Evolutionary conservation across 2,888 invertebrate genomes (phyloP).

Genomic region (Cantharis rufa): DNA sequence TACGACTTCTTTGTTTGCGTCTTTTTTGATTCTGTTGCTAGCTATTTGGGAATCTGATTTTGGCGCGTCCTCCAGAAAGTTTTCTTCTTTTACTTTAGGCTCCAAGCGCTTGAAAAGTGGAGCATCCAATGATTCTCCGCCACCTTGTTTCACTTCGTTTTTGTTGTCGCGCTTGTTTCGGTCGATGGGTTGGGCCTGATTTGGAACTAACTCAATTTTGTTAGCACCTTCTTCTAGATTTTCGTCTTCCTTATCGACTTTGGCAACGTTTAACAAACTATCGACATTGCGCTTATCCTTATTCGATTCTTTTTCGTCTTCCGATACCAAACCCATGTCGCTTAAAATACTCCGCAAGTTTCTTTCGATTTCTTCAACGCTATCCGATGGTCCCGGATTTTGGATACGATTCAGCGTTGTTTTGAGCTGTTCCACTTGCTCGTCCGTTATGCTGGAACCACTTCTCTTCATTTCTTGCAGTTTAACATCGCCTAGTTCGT

Average conservation of each 20-base stretch:
- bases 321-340: slow-evolving; percentile 38
- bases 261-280: not conserved
- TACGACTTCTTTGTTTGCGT: not conserved
- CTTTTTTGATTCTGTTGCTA: not conserved
- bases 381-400: slow-evolving; percentile 20
- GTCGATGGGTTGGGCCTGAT: slow-evolving; percentile 10
- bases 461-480: not conserved
- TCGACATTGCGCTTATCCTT: slow-evolving; percentile 11
- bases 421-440: slow-evolving; percentile 17
- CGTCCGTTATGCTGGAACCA: slow-evolving; percentile 3
- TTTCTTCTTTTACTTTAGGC: not conserved
- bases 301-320: slow-evolving; percentile 23
- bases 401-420: slow-evolving; percentile 12
- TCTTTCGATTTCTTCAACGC: slow-evolving; percentile 38
- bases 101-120: slow-evolving; percentile 1
- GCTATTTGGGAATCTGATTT: not conserved
- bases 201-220: slow-evolving; percentile 37
- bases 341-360: slow-evolving; percentile 37
- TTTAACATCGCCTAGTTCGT: not conserved
- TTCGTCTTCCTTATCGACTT: slow-evolving; percentile 37
- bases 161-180: slow-evolving; percentile 32
- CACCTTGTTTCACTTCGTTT: not conserved
- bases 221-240: slow-evolving; percentile 39
- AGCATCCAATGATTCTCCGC: not conserved
- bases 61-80: slow-evolving; percentile 1